Evolutionary conservation across 2,888 invertebrate genomes (phyloP), one percentile per base, ranked within the genome.

Genomic region (Catocala fraxini): DNA sequence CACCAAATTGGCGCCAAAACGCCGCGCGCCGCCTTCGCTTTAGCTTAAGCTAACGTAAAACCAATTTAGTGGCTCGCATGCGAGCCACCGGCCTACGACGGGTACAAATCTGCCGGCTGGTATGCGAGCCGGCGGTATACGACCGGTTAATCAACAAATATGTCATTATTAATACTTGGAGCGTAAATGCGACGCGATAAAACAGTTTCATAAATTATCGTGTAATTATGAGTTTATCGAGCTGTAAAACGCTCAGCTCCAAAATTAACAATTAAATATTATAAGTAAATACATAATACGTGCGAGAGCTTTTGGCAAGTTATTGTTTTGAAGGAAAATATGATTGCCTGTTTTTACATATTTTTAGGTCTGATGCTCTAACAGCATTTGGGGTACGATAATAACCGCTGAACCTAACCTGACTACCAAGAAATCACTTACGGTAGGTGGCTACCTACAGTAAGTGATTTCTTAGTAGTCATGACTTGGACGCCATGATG

Each of bases 341-440:
- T 39, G 6, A 4, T 39, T 39, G 4, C 35, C 35, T 6, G 35
- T 6, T 39, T 35, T 5, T 6, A 35, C 6, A 2, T 68, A 15
- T 34, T 83, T 84, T 48, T 77, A 90, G 90, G 79, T 90, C 10
- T 91, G 90, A 66, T 91, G 90, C 65, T 83, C 86, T 9, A 53
- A 57, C 25, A 12, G 33, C 25, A 25, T 62, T 12, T 56, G 56
- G 61, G 60, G 55, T 46, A 51, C 33, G 12, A n/a, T 51, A 6
- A 45, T 48, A 52, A 13, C 4, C 42, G 0, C 12, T 1, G 41
- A 34, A 10, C 7, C 42, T 46, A 51, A 12, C 13, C 45, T 45
- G 11, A 34, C 35, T 10, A 6, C 34, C 25, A 42, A 12, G 6
- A 6, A 12, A 48, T 4, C 1, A 41, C 34, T 56, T 4, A 34